These are phyloP conservation scores for Cercopithecus mona DNA, from an alignment of 2,113 vertebrate species.

Conservation along the genomic window DNA sequence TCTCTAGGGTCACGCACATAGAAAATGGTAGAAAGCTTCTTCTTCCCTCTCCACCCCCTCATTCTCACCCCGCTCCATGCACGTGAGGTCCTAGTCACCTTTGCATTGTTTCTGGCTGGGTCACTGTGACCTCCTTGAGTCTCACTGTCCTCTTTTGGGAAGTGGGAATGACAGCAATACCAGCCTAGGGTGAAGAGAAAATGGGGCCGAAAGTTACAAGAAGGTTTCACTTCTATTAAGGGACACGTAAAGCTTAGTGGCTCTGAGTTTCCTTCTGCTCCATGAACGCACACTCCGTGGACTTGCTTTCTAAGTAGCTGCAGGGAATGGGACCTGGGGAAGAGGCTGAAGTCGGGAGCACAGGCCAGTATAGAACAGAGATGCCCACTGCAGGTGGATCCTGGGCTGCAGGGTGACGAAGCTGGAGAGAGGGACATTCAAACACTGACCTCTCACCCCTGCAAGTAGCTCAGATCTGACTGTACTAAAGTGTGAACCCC, in stretches of 20 bases:
- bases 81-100: background rate
- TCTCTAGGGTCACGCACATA: rapidly evolving
- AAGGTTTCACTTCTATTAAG: background rate
- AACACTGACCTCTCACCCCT: rapidly evolving
- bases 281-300: rapidly evolving
- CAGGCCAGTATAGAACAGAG: background rate
- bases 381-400: background rate
- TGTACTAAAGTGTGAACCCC: rapidly evolving
- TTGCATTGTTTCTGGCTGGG: background rate
- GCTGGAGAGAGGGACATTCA: background rate
- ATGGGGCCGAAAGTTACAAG: rapidly evolving
- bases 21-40: rapidly evolving
- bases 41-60: background rate
- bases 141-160: background rate
- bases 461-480: background rate
- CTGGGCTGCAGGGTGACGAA: background rate
- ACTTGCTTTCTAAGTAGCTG: background rate
- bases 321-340: too few species aligned
- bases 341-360: background rate
- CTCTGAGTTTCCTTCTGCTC: rapidly evolving
- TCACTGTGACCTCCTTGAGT: background rate
- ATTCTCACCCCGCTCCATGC: rapidly evolving
- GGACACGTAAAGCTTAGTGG: rapidly evolving
- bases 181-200: background rate
- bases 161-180: rapidly evolving